phyloP scores from a whole-genome alignment of 2,888 invertebrate species.

The Cheilosia scutellata region DNA sequence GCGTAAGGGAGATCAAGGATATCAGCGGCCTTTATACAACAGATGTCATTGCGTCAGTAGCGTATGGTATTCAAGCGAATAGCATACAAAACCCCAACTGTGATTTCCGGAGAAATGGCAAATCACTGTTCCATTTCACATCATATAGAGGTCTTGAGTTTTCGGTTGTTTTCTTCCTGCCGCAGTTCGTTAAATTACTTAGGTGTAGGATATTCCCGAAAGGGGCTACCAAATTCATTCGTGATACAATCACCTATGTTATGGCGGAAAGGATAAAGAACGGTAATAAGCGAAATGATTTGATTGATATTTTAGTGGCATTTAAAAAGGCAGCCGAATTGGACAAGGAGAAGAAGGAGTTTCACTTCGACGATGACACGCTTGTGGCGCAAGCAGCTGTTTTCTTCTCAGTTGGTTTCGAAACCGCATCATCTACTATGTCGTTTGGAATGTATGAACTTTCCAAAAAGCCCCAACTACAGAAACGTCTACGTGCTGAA shows the following conservation, averaged over 20 bases:
- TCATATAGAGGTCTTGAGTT: background rate
- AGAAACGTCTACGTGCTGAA: conserved; percentile 67
- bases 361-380: background rate
- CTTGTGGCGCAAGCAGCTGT: background rate
- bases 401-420: background rate
- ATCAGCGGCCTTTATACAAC: background rate
- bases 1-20: background rate
- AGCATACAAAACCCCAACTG: background rate
- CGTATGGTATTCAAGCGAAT: background rate
- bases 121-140: background rate
- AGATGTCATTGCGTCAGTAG: conserved; percentile 2
- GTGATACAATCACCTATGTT: background rate
- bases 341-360: background rate
- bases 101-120: background rate
- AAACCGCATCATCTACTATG: background rate
- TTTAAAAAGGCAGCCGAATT: background rate
- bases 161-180: conserved; percentile 80
- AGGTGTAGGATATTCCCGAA: conserved; percentile 79
- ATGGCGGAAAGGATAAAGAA: conserved; percentile 1
- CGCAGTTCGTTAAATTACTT: conserved; percentile 79
- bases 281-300: background rate
- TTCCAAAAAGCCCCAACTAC: conserved; percentile 80
- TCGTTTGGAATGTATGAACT: conserved; percentile 78
- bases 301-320: background rate
- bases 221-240: conserved; percentile 80